These are phyloP conservation scores for Lineus longissimus DNA, from an alignment of 1,140 invertebrate species.

Conservation along the genomic window DNA sequence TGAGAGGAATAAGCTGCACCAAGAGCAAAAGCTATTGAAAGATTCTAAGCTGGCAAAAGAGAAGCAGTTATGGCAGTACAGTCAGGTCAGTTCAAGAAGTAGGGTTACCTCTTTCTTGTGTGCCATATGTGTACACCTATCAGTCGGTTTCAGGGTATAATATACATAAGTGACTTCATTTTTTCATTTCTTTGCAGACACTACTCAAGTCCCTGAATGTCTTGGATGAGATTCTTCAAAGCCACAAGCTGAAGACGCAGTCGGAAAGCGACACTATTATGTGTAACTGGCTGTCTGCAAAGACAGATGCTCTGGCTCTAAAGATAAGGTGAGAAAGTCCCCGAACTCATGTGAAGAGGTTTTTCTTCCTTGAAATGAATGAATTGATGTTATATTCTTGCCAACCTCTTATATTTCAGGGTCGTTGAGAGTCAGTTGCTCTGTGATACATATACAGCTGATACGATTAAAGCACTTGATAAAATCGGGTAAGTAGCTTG, in stretches of 20 bases:
- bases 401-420: no score
- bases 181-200: slow-evolving; percentile 21
- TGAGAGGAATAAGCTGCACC: slow-evolving; percentile 27
- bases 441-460: slow-evolving; percentile 42
- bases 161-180: no score
- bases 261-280: slow-evolving; percentile 33
- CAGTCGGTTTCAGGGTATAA: no score
- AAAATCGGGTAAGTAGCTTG: slow-evolving; percentile 30
- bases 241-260: slow-evolving; percentile 33
- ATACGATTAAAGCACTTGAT: slow-evolving; percentile 38
- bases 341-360: no score
- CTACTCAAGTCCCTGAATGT: slow-evolving; percentile 34
- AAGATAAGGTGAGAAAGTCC: slow-evolving; percentile 39
- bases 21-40: slow-evolving; percentile 28
- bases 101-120: background rate
- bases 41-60: slow-evolving; percentile 27
- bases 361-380: no score
- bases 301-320: slow-evolving; percentile 41
- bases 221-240: slow-evolving; percentile 34
- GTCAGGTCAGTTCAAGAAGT: slow-evolving; percentile 26
- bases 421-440: slow-evolving; percentile 38
- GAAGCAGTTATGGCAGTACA: slow-evolving; percentile 40
- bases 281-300: slow-evolving; percentile 32
- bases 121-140: no score
- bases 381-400: no score